Evolutionary conservation across 2,113 vertebrate genomes (phyloP).

Genomic region (Glaucidium brasilianum): DNA sequence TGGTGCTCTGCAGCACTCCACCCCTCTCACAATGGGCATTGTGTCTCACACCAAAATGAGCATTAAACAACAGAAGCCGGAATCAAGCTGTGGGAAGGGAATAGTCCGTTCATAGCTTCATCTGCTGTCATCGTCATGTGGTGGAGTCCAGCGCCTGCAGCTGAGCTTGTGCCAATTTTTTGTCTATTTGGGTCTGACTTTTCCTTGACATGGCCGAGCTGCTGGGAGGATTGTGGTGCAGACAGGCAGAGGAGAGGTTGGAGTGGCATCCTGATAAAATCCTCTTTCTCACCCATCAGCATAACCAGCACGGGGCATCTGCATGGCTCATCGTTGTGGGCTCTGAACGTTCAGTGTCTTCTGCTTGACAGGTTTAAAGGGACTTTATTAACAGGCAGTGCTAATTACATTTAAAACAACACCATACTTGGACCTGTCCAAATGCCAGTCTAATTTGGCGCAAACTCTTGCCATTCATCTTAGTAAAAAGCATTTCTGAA

Average conservation of each 20-base stretch:
- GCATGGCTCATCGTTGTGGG: background rate
- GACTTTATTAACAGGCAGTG: background rate
- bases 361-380: background rate
- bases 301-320: accelerated
- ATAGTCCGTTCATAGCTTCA: background rate
- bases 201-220: background rate
- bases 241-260: background rate
- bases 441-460: background rate
- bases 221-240: background rate
- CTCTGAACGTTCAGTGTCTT: background rate
- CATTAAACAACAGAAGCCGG: background rate
- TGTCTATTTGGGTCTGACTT: background rate
- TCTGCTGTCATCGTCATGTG: background rate
- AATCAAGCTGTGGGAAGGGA: background rate
- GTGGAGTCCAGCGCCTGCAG: background rate
- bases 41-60: background rate
- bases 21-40: background rate
- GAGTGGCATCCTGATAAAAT: background rate
- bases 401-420: constrained; percentile 29
- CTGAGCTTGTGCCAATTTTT: background rate
- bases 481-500: background rate
- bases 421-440: background rate
- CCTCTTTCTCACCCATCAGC: background rate
- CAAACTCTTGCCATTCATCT: background rate
- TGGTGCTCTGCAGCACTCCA: background rate